These are phyloP conservation scores for Grapholita molesta DNA, from an alignment of 1,140 invertebrate genomes.

Conservation along the genomic window DNA sequence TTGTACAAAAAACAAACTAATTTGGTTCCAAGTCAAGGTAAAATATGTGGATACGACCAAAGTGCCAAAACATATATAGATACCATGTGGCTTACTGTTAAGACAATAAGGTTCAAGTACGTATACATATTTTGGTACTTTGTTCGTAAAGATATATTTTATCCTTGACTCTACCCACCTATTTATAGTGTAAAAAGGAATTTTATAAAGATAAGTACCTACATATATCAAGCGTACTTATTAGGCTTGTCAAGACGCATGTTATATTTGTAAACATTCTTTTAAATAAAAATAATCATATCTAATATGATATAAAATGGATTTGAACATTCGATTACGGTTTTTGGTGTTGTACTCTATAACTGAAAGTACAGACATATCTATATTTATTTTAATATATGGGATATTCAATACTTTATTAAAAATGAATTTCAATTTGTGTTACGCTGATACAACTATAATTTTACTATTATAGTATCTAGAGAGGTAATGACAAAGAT, in stretches of 20 bases:
- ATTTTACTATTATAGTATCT: conserved; percentile 64
- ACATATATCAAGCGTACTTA: background rate
- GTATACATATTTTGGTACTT: no score
- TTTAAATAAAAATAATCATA: background rate
- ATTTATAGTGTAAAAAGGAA: no score
- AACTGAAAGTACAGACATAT: conserved; percentile 22
- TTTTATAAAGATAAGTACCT: background rate
- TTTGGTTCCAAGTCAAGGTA: no score
- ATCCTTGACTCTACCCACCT: no score
- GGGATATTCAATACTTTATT: conserved; percentile 11
- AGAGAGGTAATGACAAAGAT: conserved; percentile 65
- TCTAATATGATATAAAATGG: conserved; percentile 2
- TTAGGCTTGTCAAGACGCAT: conserved; percentile 32
- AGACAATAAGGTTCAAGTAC: no score
- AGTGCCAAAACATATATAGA: no score
- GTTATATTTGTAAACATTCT: conserved; percentile 20
- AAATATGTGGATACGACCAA: no score
- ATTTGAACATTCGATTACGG: conserved; percentile 16
- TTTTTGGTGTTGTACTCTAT: conserved; percentile 26
- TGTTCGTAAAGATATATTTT: no score
- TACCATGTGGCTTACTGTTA: no score
- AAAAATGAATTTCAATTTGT: conserved; percentile 30
- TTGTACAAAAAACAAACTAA: background rate
- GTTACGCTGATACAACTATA: conserved; percentile 55
- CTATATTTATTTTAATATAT: conserved; percentile 13